Evolutionary conservation across 37 sponge, comb jelly and placozoan species (phyloP), one percentile per base, ranked within the genome.

Genomic region (Chondrilla cf. caribensis): DNA sequence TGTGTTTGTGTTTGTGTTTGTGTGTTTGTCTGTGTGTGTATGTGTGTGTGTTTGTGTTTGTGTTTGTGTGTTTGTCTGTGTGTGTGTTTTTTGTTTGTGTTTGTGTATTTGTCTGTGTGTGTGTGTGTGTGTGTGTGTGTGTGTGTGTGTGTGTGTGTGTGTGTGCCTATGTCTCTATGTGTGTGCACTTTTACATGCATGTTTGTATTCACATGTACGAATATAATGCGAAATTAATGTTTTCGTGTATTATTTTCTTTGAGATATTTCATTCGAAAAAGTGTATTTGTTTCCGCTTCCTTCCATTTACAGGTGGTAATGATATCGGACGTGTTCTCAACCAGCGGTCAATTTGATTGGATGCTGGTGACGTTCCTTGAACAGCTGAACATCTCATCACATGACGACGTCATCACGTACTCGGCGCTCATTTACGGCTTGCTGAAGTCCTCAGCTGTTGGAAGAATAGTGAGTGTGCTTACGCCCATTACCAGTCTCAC

Each of bases 311-410:
- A 73, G 76, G 41, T 73, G 38, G 76, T 73, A 21, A 21, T 73
- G 19, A 39, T 40, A n/a, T 73, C 76, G 31, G 76, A 73, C 40
- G 76, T 42, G 14, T 79, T 79, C 62, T 79, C 80, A 35, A 60
- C 62, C 4, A 85, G 88, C 70, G 47, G 58, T 58, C 93, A 92
- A 42, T 88, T 88, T 79, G 72, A 83, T 57, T 92, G 93, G 93
- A 92, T 92, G 93, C 62, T 89, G 44, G 38, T 33, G 25, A 83
- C 84, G 19, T 79, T 85, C 2, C 36, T 88, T 71, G 84, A 86
- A 6, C 36, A 85, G 51, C 55, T 58, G 25, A 81, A 83, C 2
- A 39, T 60, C 54, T 82, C 73, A 19, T 85, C 87, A 2, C 44
- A 29, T 1, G 93, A 92, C 43, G 93, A 92, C 54, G 60, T 77